Evolutionary conservation across 2,797 vertebrate species (phyloP).

Genomic region (Tenualosa thibaudeaui): DNA sequence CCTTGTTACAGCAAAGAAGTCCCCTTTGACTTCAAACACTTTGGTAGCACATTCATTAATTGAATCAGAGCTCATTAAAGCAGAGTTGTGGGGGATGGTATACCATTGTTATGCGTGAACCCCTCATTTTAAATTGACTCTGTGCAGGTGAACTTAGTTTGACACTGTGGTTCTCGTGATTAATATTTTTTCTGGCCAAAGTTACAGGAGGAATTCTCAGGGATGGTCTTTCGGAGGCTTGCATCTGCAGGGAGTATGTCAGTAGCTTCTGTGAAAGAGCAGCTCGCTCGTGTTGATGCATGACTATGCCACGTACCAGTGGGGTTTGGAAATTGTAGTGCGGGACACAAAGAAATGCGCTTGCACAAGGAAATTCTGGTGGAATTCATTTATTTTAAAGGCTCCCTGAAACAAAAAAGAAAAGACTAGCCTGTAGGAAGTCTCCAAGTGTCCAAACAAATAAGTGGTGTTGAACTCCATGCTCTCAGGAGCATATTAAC

Average conservation of each 20-base stretch:
- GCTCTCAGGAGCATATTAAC: background rate
- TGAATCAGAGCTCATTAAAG: slow-evolving; percentile 44
- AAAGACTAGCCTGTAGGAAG: background rate
- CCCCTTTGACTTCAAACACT: slow-evolving; percentile 38
- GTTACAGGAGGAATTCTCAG: slow-evolving; percentile 17
- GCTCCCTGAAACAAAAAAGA: background rate
- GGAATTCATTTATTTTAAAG: slow-evolving; percentile 2
- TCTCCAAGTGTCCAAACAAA: background rate
- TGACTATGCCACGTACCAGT: slow-evolving; percentile 36
- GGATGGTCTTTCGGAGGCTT: slow-evolving; percentile 22
- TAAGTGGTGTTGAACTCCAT: background rate
- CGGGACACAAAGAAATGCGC: slow-evolving; percentile 41
- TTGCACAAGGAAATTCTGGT: slow-evolving; percentile 36
- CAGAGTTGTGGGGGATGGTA: slow-evolving; percentile 20
- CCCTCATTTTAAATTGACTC: slow-evolving; percentile 40
- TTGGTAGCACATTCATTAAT: slow-evolving; percentile 39
- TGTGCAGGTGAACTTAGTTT: slow-evolving; percentile 37
- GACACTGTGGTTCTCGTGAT: slow-evolving; percentile 29
- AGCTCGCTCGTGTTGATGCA: slow-evolving; percentile 46
- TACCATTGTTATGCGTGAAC: slow-evolving; percentile 28
- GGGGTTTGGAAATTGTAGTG: slow-evolving; percentile 41
- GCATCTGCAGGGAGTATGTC: slow-evolving; percentile 37
- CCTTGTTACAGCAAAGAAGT: slow-evolving; percentile 35
- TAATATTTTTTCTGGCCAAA: slow-evolving; percentile 35
- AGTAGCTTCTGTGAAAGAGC: slow-evolving; percentile 33